Conservation (phyloP, 2,797 vertebrate genomes). For the Ctenopoma multispine region DNA sequence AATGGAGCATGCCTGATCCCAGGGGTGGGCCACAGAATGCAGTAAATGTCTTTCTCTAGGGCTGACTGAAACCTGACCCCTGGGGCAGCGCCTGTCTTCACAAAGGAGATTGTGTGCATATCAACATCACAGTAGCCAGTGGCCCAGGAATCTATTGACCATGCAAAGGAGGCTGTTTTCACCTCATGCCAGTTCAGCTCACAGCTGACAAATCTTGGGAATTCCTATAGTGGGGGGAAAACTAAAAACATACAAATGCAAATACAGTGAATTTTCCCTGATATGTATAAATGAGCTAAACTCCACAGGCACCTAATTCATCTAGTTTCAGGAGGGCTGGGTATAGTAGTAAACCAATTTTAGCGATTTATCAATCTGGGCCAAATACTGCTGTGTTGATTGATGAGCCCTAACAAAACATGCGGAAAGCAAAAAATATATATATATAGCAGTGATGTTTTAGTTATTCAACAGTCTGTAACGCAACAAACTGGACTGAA, state of each 20-base stretch:
- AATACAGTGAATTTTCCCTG: neutral
- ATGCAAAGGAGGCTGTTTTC: conserved; percentile 72
- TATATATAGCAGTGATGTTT: neutral
- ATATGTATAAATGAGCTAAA: neutral
- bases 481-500: neutral
- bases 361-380: neutral
- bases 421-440: neutral
- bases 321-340: neutral
- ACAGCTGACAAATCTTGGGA: conserved; percentile 60
- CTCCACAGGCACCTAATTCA: neutral
- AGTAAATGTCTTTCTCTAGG: conserved; percentile 81
- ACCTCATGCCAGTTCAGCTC: conserved; percentile 53
- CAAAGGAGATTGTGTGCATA: conserved; percentile 88
- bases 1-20: conserved; percentile 81
- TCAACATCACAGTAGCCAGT: conserved; percentile 83
- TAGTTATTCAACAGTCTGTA: neutral
- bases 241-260: conserved; percentile 26
- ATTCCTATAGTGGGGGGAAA: conserved; percentile 23
- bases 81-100: conserved; percentile 84
- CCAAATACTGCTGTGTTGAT: no score
- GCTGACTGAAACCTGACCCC: conserved; percentile 86
- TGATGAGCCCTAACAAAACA: no score
- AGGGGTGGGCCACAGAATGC: conserved; percentile 79
- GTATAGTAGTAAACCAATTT: neutral
- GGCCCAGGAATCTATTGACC: conserved; percentile 80